These are phyloP conservation scores for Augochlora pura DNA, from an alignment of 1,140 invertebrate genomes.

Conservation along the genomic window DNA sequence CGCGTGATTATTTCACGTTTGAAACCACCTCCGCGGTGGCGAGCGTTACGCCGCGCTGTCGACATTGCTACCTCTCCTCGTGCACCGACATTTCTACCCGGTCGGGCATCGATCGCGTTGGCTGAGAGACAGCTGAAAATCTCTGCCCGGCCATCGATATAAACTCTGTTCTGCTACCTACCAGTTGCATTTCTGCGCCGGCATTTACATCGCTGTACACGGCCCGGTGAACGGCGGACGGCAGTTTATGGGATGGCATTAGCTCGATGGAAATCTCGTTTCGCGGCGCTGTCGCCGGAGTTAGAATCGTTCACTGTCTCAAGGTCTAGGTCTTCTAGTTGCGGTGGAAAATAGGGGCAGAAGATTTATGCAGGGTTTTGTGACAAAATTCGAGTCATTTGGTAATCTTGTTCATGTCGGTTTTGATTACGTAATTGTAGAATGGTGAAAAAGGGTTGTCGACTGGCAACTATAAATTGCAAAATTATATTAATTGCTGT, in stretches of 20 bases:
- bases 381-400: too few species aligned
- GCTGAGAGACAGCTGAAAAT: constrained; percentile 37
- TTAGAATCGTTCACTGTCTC: too few species aligned
- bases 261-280: too few species aligned
- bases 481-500: too few species aligned
- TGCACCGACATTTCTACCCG: constrained; percentile 12
- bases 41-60: constrained; percentile 47
- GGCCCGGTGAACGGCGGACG: neutral
- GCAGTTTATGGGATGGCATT: neutral
- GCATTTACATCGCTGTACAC: neutral
- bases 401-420: too few species aligned
- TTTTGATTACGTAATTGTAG: too few species aligned
- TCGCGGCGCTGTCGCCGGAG: too few species aligned
- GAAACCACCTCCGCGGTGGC: constrained; percentile 63
- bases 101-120: constrained; percentile 52
- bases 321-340: too few species aligned
- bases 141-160: constrained; percentile 16
- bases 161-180: constrained; percentile 11
- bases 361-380: too few species aligned
- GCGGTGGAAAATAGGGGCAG: too few species aligned
- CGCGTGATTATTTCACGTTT: constrained; percentile 51
- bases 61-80: constrained; percentile 56
- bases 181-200: neutral
- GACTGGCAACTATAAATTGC: too few species aligned
- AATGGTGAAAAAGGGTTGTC: too few species aligned